Conservation (phyloP, 2,113 vertebrate species). For the Hippocampus zosterae region DNA sequence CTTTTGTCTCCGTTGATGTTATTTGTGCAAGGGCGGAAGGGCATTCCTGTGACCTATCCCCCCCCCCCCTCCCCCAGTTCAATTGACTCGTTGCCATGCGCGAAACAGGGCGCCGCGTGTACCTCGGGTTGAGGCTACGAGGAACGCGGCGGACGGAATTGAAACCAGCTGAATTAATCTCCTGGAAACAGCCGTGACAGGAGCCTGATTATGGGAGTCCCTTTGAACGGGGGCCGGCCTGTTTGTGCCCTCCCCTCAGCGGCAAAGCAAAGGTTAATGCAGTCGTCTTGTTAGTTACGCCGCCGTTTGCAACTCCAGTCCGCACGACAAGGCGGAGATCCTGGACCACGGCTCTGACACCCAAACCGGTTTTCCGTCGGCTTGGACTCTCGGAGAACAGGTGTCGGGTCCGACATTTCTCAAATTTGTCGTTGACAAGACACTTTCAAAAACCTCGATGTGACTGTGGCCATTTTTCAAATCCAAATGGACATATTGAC, state of each 20-base stretch:
- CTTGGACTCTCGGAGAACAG: not conserved
- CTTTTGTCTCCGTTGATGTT: constrained; percentile 54
- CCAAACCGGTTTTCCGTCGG: not conserved
- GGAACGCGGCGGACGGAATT: constrained; percentile 62
- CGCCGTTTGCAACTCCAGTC: constrained; percentile 35
- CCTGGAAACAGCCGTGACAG: constrained; percentile 70
- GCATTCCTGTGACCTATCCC: constrained; percentile 38
- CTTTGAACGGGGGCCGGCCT: constrained; percentile 57
- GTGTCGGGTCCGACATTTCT: no score
- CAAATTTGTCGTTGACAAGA: no score
- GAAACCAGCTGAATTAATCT: constrained; percentile 76
- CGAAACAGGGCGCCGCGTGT: constrained; percentile 65
- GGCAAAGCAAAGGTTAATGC: constrained; percentile 75
- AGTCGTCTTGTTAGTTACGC: constrained; percentile 70
- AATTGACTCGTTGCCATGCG: constrained; percentile 66
- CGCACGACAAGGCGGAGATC: constrained; percentile 19
- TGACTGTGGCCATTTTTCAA: no score
- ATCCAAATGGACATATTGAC: no score
- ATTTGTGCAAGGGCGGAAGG: constrained; percentile 51
- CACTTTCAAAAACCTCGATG: no score
- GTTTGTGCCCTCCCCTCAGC: constrained; percentile 62
- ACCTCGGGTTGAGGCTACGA: constrained; percentile 40
- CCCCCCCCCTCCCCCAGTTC: constrained; percentile 53
- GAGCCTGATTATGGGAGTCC: constrained; percentile 74
- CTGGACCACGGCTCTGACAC: constrained; percentile 29